These are phyloP conservation scores for Drosophila mayri DNA, from an alignment of 1,140 invertebrate genomes.

Conservation along the genomic window DNA sequence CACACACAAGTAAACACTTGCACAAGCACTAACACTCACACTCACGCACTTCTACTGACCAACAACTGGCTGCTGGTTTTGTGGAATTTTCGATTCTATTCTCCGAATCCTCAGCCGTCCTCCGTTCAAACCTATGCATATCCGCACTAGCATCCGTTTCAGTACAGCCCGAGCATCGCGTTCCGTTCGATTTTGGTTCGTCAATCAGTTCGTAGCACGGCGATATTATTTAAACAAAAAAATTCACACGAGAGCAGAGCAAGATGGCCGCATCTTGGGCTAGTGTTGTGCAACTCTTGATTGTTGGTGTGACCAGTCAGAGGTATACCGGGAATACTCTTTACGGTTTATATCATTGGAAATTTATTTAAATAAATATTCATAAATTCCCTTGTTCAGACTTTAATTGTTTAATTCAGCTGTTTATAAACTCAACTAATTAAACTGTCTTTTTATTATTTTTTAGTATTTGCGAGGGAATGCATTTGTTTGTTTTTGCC, in stretches of 20 bases:
- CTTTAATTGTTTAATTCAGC: not conserved
- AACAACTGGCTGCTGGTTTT: conserved; percentile 74
- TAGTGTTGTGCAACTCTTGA: conserved; percentile 26
- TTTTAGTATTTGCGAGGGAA: not conserved
- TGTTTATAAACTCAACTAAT: not conserved
- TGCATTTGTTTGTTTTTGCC: not conserved
- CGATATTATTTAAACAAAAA: conserved; percentile 41
- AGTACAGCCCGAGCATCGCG: conserved; percentile 24
- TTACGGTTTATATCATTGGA: not conserved
- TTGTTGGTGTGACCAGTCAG: conserved; percentile 10
- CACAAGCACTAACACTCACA: conserved; percentile 62
- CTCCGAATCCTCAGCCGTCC: conserved; percentile 20
- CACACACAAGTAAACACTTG: conserved; percentile 34
- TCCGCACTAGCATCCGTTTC: conserved; percentile 38
- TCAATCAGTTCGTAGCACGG: conserved; percentile 24
- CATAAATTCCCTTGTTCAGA: no score
- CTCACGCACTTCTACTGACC: conserved; percentile 36
- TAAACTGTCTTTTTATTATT: not conserved
- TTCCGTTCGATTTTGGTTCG: conserved; percentile 3
- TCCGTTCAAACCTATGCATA: conserved; percentile 34
- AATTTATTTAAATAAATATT: not conserved
- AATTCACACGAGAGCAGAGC: conserved; percentile 50
- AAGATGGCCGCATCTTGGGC: conserved; percentile 43
- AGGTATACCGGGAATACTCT: not conserved
- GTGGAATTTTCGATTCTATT: conserved; percentile 70